phyloP scores from a whole-genome alignment of 1,140 invertebrate genomes.

The Eriocheir sinensis region DNA sequence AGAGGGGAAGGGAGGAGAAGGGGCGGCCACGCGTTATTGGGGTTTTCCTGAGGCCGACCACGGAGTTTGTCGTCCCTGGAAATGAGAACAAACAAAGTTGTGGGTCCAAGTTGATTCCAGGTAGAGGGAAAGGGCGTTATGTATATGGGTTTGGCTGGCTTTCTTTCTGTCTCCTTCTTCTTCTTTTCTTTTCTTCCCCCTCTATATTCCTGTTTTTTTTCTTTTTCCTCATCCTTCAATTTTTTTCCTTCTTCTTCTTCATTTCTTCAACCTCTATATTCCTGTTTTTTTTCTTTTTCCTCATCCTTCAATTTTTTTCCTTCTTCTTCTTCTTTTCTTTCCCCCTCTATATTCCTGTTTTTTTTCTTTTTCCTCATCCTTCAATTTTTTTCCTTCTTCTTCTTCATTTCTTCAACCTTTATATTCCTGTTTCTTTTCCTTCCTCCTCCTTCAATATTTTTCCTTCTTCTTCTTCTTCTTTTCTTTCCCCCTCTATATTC shows the following conservation, averaged over 20 bases:
- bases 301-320: too few species aligned
- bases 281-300: slow-evolving; percentile 6
- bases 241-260: background rate
- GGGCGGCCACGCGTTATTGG: background rate
- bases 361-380: too few species aligned
- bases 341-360: too few species aligned
- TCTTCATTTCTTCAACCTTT: too few species aligned
- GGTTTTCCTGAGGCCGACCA: background rate
- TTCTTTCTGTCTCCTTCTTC: background rate
- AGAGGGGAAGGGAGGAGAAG: background rate
- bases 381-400: too few species aligned
- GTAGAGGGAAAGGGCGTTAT: too few species aligned
- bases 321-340: too few species aligned
- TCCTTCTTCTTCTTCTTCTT: too few species aligned
- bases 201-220: background rate
- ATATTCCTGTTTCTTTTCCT: too few species aligned
- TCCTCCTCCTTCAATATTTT: too few species aligned
- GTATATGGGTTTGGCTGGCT: background rate
- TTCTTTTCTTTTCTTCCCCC: background rate
- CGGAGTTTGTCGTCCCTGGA: background rate
- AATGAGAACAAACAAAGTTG: background rate
- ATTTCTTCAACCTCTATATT: background rate
- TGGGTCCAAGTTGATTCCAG: too few species aligned
- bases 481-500: too few species aligned
- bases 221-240: background rate